Evolutionary conservation across 2,113 vertebrate genomes (phyloP).

Genomic region (Caretta caretta): DNA sequence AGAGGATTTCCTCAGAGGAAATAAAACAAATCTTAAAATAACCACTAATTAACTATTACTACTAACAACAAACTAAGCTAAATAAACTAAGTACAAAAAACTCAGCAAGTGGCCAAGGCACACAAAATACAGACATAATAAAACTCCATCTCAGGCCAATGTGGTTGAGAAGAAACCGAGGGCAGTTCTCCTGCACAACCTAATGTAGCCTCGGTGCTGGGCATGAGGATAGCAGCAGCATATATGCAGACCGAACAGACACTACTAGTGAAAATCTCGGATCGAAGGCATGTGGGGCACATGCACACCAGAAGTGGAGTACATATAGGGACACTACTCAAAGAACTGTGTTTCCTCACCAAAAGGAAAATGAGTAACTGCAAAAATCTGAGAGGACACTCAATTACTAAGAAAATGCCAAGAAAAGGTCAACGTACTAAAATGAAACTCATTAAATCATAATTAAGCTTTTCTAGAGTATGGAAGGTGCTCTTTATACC

Average conservation of each 20-base stretch:
- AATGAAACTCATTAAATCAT: background rate
- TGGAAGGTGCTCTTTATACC: conserved; percentile 77
- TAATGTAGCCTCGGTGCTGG: background rate
- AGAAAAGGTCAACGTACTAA: background rate
- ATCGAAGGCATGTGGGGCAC: background rate
- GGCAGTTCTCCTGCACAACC: background rate
- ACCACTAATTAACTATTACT: background rate
- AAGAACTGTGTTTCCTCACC: background rate
- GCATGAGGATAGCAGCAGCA: background rate
- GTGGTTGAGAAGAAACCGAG: background rate
- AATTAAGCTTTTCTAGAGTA: conserved; percentile 64
- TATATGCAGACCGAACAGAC: background rate
- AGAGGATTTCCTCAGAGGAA: background rate
- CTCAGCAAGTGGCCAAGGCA: background rate
- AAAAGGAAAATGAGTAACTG: background rate
- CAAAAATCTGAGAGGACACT: background rate
- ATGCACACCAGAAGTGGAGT: background rate
- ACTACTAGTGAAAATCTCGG: background rate
- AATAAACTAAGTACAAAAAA: background rate
- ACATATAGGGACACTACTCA: background rate
- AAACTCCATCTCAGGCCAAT: background rate
- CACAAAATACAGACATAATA: background rate
- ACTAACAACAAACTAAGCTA: background rate
- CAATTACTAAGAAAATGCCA: background rate
- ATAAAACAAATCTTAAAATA: background rate